phyloP scores from a whole-genome alignment of 2,113 vertebrate genomes.

The Toxostoma redivivum region DNA sequence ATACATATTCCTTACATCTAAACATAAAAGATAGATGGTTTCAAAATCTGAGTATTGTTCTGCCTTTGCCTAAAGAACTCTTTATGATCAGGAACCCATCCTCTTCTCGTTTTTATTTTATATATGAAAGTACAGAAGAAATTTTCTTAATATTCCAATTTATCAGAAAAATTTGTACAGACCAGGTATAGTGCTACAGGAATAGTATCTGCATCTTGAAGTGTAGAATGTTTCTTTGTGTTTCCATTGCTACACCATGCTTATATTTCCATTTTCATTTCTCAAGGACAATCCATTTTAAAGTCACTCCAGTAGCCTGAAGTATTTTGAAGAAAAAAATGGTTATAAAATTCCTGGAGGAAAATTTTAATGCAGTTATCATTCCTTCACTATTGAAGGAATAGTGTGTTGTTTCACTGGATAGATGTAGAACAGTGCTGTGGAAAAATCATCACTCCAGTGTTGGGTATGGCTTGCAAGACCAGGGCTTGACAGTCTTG shows the following conservation, averaged over 20 bases:
- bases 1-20: not conserved
- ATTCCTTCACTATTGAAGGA: not conserved
- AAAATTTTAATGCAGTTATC: not conserved
- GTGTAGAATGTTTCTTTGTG: not conserved
- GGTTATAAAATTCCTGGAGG: not conserved
- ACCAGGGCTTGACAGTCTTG: not conserved
- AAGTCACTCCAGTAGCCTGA: not conserved
- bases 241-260: not conserved
- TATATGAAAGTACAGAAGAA: not conserved
- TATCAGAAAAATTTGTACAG: not conserved
- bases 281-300: not conserved
- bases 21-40: not conserved
- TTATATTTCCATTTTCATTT: not conserved
- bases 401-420: not conserved
- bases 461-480: not conserved
- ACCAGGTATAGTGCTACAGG: rapidly evolving
- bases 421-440: not conserved
- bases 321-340: not conserved
- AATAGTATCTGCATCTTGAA: not conserved
- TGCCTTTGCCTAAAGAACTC: not conserved
- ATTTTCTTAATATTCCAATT: not conserved
- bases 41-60: not conserved
- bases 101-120: not conserved
- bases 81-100: not conserved
- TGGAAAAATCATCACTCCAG: not conserved